Evolutionary conservation across 1,140 invertebrate species (phyloP).

Genomic region (Brachionus koreanus): DNA sequence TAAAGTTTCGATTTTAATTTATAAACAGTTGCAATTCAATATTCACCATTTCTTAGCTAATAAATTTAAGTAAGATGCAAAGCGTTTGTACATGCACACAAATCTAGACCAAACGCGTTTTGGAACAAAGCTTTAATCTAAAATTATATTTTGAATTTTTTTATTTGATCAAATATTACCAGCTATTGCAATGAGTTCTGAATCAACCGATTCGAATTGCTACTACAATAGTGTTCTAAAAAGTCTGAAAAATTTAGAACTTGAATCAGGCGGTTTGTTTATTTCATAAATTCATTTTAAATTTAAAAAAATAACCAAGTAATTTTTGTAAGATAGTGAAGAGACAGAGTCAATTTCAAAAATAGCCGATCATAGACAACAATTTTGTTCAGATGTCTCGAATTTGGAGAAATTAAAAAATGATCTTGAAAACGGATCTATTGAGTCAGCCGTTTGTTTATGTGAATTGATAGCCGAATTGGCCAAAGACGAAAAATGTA

Average conservation of each 20-base stretch:
- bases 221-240: background rate
- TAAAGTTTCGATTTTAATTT: too few species aligned
- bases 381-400: background rate
- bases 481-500: constrained; percentile 38
- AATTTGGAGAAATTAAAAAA: background rate
- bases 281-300: background rate
- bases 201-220: background rate
- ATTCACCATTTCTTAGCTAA: background rate
- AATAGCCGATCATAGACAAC: background rate
- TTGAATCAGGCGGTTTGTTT: background rate
- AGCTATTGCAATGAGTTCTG: background rate
- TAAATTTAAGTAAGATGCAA: background rate
- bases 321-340: constrained; percentile 25
- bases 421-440: background rate
- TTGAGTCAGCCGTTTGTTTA: background rate
- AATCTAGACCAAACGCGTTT: constrained; percentile 5
- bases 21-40: background rate
- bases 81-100: constrained; percentile 15
- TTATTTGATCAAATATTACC: background rate
- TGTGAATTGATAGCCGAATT: constrained; percentile 14
- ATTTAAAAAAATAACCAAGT: background rate
- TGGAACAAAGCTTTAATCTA: constrained; percentile 22
- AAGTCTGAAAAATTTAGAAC: constrained; percentile 7
- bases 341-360: background rate
- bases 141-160: background rate